Evolutionary conservation across 2,888 invertebrate genomes (phyloP), one percentile per base, ranked within the genome.

Genomic region (Acleris sparsana): DNA sequence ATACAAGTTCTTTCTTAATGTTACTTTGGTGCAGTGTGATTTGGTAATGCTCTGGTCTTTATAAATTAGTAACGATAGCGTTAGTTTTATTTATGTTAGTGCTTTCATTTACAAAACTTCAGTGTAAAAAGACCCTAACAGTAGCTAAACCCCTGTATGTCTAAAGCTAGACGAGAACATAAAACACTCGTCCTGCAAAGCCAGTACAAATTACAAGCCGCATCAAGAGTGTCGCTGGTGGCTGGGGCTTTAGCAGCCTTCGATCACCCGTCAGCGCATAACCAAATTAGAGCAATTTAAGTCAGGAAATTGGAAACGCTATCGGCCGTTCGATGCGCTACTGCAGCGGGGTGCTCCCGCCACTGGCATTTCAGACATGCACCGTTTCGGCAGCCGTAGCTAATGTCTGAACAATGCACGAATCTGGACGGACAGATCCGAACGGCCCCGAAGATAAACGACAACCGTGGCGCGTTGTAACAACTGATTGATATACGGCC

Each of bases 211-310:
- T 83, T 83, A 82, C 80, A 78, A 74, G 77, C 77, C 78, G 72
- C 81, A 80, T 73, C 72, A 76, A 74, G 73, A 81, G 77, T 81
- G 80, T 80, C 83, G 80, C 77, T 75, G 74, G 80, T 75, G 74
- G 73, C 74, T 72, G 77, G 76, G 74, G 80, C 76, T 80, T 82
- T 80, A 81, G 82, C 79, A 82, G 80, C 80, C 83, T 88, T 87
- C 88, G 86, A 89, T 89, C 87, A 88, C 79, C 84, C 86, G 88
- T 87, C 90, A 88, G 86, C 81, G 82, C 85, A 89, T 89, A 90
- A 89, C 89, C 87, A 87, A 92, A 92, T 92, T 92, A 91, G 89
- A 89, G 88, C 90, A 92, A 92, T 92, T 91, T 91, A 88, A 89
- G 89, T 89, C 91, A 89, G 92, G 92, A 92, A 92, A 92, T 92